Base-by-base conservation (phyloP, 1,140 invertebrate species). In the Zaprionus inermis region DNA sequence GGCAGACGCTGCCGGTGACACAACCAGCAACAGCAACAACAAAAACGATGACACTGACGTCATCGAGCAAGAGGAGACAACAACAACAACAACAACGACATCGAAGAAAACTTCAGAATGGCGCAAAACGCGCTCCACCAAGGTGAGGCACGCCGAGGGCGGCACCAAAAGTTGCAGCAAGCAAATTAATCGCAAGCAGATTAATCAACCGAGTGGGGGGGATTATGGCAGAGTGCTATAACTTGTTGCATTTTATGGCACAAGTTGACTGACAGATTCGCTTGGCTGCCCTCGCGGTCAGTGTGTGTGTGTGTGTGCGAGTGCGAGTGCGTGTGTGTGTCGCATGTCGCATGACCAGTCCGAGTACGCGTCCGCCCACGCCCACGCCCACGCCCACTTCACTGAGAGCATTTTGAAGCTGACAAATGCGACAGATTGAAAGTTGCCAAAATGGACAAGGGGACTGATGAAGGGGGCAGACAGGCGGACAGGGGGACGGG, bases 41-140 rank as follows among this genome's bases (percentile, higher is more conserved):
- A 44, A 69, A 12, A 12, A 81, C 51, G 34, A 71, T 51, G 68
- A 66, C 52, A 82, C 76, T 69, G 89, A 88, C 64, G 76, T 91
- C 72, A 78, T 75, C 28, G 83, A 80, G 51, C 72, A 79, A 46
- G 77, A 91, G 52, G 77, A 91, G 55, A 80, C 82, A 49, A 61
- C 60, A 59, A 66, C 70, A 44, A 70, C 74, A 59, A 78, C 78
- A 34, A 85, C 81, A 44, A 90, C 80, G 22, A 90, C 81, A 20
- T 76, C 79, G 52, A 85, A 81, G 72, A 86, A 82, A 72, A 90
- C 85, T 72, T 90, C 90, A 58, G 77, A 91, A 73, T 91, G 90
- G 90, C 86, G 72, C 60, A 91, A 91, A 75, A 91, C 86, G 58
- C 90, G 86, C 76, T 74, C 90, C 69, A 85, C 90, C 63, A 91